A percentile compares a stretch with the other conserved stretches of the same genome.
These are phyloP conservation scores for Hippoglossus stenolepis DNA, from an alignment of 2,113 vertebrate species.

Conservation along the genomic window DNA sequence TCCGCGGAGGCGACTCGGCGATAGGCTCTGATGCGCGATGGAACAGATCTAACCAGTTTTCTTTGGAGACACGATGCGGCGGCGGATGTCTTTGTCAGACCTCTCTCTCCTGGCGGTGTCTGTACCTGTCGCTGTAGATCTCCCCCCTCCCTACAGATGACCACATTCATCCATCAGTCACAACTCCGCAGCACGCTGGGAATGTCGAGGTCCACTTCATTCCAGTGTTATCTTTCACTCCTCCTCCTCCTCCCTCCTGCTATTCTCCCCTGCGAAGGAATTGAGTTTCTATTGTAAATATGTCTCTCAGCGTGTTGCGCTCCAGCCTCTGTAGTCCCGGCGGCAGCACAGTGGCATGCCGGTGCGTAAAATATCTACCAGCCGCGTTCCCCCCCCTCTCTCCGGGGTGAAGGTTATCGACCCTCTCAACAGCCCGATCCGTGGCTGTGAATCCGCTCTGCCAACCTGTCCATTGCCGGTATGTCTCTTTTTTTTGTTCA, in stretches of 20 bases:
- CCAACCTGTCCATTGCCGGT: conserved; percentile 49
- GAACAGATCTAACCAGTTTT: conserved; percentile 17
- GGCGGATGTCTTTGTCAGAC: conserved; percentile 61
- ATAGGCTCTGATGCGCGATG: background rate
- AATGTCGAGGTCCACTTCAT: conserved; percentile 74
- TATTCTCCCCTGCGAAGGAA: conserved; percentile 47
- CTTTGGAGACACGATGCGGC: conserved; percentile 35
- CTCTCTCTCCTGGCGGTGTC: conserved; percentile 32
- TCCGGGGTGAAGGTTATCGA: conserved; percentile 14
- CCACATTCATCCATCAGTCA: conserved; percentile 78
- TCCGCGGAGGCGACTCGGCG: conserved; percentile 2
- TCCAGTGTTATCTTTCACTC: conserved; percentile 70
- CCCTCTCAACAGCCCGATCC: conserved; percentile 21
- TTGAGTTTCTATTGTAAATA: conserved; percentile 73
- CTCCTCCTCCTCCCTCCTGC: conserved; percentile 50
- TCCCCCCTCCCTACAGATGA: conserved; percentile 74
- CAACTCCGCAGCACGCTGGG: conserved; percentile 73
- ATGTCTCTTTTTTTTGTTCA: background rate
- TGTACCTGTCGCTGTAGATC: conserved; percentile 75
- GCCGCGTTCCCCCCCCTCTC: background rate
- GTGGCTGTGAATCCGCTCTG: conserved; percentile 46
- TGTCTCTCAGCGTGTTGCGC: conserved; percentile 67
- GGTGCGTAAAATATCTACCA: conserved; percentile 25
- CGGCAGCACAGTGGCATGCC: conserved; percentile 39
- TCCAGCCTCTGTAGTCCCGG: conserved; percentile 62